A percentile compares a stretch with the other conserved stretches of the same genome.
These are phyloP conservation scores for Menidia menidia DNA, from an alignment of 2,797 vertebrate species.

Conservation along the genomic window DNA sequence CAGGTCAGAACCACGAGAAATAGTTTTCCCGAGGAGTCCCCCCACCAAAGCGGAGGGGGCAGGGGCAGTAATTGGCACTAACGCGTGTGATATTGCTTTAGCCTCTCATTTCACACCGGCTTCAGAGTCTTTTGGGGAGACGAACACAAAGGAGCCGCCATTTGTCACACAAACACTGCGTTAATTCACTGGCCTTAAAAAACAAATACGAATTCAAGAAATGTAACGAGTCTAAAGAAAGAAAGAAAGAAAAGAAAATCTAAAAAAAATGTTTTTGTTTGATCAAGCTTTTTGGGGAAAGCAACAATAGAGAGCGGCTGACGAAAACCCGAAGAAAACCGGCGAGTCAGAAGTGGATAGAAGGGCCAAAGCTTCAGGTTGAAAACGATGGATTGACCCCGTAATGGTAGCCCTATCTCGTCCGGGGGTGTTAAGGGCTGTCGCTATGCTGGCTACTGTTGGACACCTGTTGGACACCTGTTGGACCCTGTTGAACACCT, in stretches of 20 bases:
- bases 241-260: background rate
- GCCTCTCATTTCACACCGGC: background rate
- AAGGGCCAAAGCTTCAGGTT: no score
- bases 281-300: background rate
- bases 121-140: constrained; percentile 10
- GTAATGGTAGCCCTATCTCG: no score
- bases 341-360: no score
- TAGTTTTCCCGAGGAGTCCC: background rate
- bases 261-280: background rate
- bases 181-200: constrained; percentile 1
- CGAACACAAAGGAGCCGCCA: background rate
- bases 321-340: background rate
- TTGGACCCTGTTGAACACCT: no score
- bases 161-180: background rate
- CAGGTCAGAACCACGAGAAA: background rate
- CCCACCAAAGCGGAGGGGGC: background rate
- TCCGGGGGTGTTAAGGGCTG: no score
- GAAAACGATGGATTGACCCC: no score
- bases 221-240: no score
- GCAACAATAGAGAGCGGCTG: background rate
- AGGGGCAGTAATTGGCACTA: constrained; percentile 9
- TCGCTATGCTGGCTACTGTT: no score
- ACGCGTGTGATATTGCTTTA: constrained; percentile 9
- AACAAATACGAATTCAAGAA: no score
- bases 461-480: no score